Evolutionary conservation across 64 coral and sea anemone genomes (phyloP), one percentile per base, ranked within the genome.

Genomic region (Montipora capricornis): DNA sequence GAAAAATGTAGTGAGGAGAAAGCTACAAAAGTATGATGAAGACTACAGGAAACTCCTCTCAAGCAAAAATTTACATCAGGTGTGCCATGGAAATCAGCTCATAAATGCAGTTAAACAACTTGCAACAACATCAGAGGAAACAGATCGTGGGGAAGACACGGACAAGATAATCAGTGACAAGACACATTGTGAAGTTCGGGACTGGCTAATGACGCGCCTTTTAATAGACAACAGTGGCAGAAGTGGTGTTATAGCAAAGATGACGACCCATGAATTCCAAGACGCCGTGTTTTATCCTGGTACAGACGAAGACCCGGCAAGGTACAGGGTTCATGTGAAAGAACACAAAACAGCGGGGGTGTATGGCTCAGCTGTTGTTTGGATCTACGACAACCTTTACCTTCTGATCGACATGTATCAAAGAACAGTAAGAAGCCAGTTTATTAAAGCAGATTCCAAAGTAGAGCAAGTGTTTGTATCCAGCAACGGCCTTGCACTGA

Each of bases 181-280:
- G 51, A 4, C 51, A 3, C 51, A 53, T 8, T 53, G 93, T 70
- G 88, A 95, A 73, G 80, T 95, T 19, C 26, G 77, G 29, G 92
- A 93, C 50, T 93, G 76, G 52, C 50, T 93, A 3, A 87, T 93
- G 44, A 94, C 93, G 29, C 57, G 87, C 15, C 20, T 90, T 11
- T 73, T 89, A 26, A 94, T 90, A 37, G 93, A 95, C 83, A 95
- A 95, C 70, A 85, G 79, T 58, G 88, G 93, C 20, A 70, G 88
- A 89, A 90, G 88, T 73, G 93, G 80, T 44, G 69, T 87, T 64
- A 80, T 75, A n/a, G 71, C 93, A 24, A 95, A 95, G 47, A 95
- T 95, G 88, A 95, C 80, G 22, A 74, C 77, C 20, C 11, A 59
- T 37, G 80, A 95, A 74, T 95, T 87, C 48, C 78, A 90, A 20